These are phyloP conservation scores for Sitophilus oryzae DNA, from an alignment of 1,140 invertebrate genomes.

Conservation along the genomic window DNA sequence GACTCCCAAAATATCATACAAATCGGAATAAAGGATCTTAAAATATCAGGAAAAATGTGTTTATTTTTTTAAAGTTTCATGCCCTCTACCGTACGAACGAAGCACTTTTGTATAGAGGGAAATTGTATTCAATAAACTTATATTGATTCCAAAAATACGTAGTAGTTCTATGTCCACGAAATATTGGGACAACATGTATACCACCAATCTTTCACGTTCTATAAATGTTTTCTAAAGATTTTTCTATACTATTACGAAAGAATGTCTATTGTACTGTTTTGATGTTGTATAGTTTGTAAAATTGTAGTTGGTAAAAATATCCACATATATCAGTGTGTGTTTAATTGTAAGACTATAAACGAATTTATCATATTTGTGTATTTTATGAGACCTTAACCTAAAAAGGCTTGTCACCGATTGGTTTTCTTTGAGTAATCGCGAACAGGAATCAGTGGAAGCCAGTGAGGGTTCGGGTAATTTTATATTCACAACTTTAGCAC, in stretches of 20 bases:
- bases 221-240: not conserved
- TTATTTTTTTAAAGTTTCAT: too few species aligned
- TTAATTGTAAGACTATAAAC: conserved; percentile 17
- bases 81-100: too few species aligned
- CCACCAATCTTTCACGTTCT: not conserved
- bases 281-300: not conserved
- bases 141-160: too few species aligned
- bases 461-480: not conserved
- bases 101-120: too few species aligned
- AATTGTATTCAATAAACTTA: too few species aligned
- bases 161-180: too few species aligned
- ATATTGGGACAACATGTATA: too few species aligned
- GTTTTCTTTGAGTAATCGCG: not conserved
- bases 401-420: too few species aligned
- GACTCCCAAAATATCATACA: too few species aligned
- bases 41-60: too few species aligned
- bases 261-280: not conserved
- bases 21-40: too few species aligned
- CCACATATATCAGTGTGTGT: not conserved
- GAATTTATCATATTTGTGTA: conserved; percentile 16
- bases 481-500: conserved; percentile 15
- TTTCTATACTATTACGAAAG: not conserved
- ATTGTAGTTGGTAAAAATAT: not conserved
- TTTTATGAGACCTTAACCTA: conserved; percentile 5
- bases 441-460: not conserved